Evolutionary conservation across 2,797 vertebrate species (phyloP).

Genomic region (Arnoldichthys spilopterus): DNA sequence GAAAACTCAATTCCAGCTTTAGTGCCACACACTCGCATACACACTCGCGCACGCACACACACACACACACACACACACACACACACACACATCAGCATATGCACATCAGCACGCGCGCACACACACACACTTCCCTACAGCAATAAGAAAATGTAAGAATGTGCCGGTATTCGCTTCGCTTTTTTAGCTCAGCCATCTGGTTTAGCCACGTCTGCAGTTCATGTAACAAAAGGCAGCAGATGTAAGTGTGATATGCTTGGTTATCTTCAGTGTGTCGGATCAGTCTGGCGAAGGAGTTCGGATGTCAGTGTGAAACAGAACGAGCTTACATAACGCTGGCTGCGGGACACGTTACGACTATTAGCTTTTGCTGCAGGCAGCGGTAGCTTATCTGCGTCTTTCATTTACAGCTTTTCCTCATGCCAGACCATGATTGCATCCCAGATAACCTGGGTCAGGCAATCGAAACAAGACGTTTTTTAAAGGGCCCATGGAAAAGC

Average conservation of each 20-base stretch:
- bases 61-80: neutral
- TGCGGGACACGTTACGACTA: neutral
- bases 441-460: neutral
- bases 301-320: conserved; percentile 9
- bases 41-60: conserved; percentile 25
- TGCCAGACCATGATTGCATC: neutral
- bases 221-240: conserved; percentile 18
- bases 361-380: conserved; percentile 1
- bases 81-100: conserved; percentile 14
- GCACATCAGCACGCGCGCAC: conserved; percentile 18
- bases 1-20: conserved; percentile 61
- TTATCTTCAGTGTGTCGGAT: conserved; percentile 13
- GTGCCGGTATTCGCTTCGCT: conserved; percentile 23
- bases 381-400: neutral
- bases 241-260: conserved; percentile 17
- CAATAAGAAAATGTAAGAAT: conserved; percentile 28
- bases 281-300: neutral
- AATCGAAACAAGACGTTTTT: neutral
- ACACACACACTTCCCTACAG: conserved; percentile 19
- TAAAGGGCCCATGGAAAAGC: too few species aligned
- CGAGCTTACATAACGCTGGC: conserved; percentile 21
- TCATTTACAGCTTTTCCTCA: neutral
- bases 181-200: conserved; percentile 30
- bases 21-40: conserved; percentile 34
- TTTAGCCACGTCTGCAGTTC: conserved; percentile 28